phyloP scores from a whole-genome alignment of 2,888 invertebrate genomes.

The Chorisops tibialis region DNA sequence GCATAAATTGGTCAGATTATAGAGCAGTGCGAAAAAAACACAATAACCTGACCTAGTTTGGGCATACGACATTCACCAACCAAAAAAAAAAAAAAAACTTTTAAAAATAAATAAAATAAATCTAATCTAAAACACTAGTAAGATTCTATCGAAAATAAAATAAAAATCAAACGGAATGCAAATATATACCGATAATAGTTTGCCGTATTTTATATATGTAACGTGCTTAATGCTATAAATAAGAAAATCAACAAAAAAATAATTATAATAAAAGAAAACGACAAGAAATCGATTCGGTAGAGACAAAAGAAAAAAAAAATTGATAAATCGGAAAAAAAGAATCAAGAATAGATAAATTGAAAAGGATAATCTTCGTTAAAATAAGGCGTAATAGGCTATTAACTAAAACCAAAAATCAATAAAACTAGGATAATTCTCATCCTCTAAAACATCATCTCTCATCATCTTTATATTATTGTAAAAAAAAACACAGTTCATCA shows the following conservation, averaged over 20 bases:
- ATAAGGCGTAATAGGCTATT: constrained; percentile 23
- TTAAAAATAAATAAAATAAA: constrained; percentile 14
- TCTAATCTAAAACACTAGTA: constrained; percentile 16
- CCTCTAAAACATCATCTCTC: constrained; percentile 30
- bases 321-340: not conserved
- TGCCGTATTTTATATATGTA: too few relatives aligned
- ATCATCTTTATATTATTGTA: constrained; percentile 30
- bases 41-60: constrained; percentile 39
- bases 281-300: not conserved
- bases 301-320: constrained; percentile 23
- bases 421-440: constrained; percentile 25
- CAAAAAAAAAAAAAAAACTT: constrained; percentile 33
- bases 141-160: constrained; percentile 3
- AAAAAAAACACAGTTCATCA: constrained; percentile 39
- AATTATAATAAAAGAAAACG: not conserved
- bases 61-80: constrained; percentile 54
- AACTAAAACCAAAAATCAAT: constrained; percentile 22
- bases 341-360: not conserved
- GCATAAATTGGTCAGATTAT: constrained; percentile 41
- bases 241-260: constrained; percentile 5
- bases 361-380: not conserved
- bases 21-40: constrained; percentile 35
- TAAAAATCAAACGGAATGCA: constrained; percentile 20
- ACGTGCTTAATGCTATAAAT: not conserved
- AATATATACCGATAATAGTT: constrained; percentile 28